These are phyloP conservation scores for Cassiopea xamachana DNA, from an alignment of 30 jellyfish, hydroid and myxozoan species.

Conservation along the genomic window DNA sequence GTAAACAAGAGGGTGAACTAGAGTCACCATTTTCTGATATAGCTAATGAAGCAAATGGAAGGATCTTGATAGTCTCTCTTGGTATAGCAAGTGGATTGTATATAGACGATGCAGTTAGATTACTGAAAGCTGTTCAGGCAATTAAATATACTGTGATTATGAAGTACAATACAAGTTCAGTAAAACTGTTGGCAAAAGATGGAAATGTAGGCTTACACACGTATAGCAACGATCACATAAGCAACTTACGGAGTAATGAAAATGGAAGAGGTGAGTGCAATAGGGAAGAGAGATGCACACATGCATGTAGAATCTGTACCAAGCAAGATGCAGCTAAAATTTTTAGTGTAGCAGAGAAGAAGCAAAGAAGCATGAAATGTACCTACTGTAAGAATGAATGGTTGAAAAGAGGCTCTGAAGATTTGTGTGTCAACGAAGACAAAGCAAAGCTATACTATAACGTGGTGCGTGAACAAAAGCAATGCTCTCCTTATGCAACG, in stretches of 20 bases:
- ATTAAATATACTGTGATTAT: conserved; percentile 43
- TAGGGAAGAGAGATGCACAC: too few species aligned
- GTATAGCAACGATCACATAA: not conserved
- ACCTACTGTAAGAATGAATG: too few species aligned
- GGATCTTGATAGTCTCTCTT: conserved; percentile 59
- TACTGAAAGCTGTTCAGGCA: conserved; percentile 25
- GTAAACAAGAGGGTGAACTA: conserved; percentile 1
- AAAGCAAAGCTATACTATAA: too few species aligned
- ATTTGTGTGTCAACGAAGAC: too few species aligned
- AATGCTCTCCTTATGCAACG: not conserved
- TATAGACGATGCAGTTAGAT: not conserved
- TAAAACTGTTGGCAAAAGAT: not conserved
- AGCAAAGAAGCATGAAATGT: too few species aligned
- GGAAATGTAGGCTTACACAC: not conserved
- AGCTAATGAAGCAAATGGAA: not conserved
- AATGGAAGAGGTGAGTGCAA: not conserved
- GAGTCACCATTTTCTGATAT: conserved; percentile 36
- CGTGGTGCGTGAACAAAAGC: too few species aligned
- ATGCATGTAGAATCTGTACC: too few species aligned
- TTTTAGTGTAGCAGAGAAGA: too few species aligned
- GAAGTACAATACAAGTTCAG: conserved; percentile 38
- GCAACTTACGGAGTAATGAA: not conserved
- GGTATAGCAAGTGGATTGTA: conserved; percentile 47
- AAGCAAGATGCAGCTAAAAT: too few species aligned
- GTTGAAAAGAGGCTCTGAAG: too few species aligned